These are phyloP conservation scores for Notocelia uddmanniana DNA, from an alignment of 2,888 invertebrate species.

Conservation along the genomic window DNA sequence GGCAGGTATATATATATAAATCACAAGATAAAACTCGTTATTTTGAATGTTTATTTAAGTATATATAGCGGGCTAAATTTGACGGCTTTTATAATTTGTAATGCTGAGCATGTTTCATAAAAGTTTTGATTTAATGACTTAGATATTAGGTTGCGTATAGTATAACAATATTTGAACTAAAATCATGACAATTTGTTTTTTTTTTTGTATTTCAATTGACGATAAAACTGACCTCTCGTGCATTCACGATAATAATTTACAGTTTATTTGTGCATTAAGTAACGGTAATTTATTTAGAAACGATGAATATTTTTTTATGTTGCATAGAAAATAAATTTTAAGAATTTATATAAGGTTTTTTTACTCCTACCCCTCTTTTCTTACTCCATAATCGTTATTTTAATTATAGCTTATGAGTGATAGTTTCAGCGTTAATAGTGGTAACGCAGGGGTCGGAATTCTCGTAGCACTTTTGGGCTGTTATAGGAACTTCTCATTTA, in stretches of 20 bases:
- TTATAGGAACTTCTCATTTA: too few relatives aligned
- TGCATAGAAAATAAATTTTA: conserved; percentile 86
- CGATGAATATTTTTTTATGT: conserved; percentile 87
- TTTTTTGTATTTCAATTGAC: conserved; percentile 66
- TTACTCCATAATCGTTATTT: neutral
- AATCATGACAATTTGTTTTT: conserved; percentile 72
- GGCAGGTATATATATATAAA: neutral
- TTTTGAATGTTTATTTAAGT: neutral
- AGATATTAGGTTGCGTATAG: conserved; percentile 71
- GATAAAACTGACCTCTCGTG: conserved; percentile 56
- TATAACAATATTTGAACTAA: conserved; percentile 53
- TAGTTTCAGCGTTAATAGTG: too few relatives aligned
- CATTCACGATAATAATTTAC: conserved; percentile 65
- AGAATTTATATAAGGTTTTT: conserved; percentile 71
- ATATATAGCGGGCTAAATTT: conserved; percentile 3
- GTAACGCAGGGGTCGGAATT: too few relatives aligned
- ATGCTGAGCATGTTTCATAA: conserved; percentile 71
- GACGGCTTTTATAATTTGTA: conserved; percentile 42
- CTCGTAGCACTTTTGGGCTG: too few relatives aligned
- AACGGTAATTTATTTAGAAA: conserved; percentile 84
- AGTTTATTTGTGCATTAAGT: conserved; percentile 82
- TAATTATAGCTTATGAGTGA: too few relatives aligned
- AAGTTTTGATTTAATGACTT: conserved; percentile 64
- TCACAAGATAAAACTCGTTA: neutral
- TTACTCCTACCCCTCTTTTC: conserved; percentile 53